Evolutionary conservation across 2,113 vertebrate genomes (phyloP).

Genomic region (Laticauda colubrina): DNA sequence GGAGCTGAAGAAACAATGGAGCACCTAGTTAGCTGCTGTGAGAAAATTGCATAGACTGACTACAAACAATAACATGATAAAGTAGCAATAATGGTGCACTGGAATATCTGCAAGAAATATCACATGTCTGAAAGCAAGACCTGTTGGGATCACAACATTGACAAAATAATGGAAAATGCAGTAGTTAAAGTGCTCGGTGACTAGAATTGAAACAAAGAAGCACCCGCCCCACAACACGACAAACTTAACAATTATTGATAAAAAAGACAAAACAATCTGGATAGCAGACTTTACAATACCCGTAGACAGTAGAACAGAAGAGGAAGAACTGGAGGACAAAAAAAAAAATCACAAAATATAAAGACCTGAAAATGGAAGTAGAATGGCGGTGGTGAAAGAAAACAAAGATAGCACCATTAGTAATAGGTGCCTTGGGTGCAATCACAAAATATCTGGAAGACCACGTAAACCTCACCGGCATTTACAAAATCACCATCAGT

Average conservation of each 20-base stretch:
- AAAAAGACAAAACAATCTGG: not conserved
- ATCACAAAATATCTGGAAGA: not conserved
- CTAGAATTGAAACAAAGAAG: not conserved
- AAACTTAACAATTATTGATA: not conserved
- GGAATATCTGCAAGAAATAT: not conserved
- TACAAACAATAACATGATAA: not conserved
- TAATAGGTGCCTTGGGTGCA: not conserved
- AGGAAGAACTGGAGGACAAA: not conserved
- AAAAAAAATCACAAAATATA: not conserved
- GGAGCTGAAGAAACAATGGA: not conserved
- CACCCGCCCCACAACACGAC: not conserved
- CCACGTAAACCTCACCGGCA: not conserved
- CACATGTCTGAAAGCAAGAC: not conserved
- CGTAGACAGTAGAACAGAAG: not conserved
- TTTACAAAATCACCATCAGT: not conserved
- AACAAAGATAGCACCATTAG: not conserved
- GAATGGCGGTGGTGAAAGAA: not conserved
- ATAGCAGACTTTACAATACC: not conserved
- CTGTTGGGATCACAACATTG: not conserved
- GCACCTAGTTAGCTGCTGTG: not conserved
- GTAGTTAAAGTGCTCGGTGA: not conserved
- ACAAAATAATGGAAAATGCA: not conserved
- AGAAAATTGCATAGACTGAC: not conserved
- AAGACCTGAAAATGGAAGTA: not conserved
- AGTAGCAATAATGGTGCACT: not conserved